Base-by-base conservation (phyloP, 2,797 vertebrate genomes). In the Scarus forsteni region DNA sequence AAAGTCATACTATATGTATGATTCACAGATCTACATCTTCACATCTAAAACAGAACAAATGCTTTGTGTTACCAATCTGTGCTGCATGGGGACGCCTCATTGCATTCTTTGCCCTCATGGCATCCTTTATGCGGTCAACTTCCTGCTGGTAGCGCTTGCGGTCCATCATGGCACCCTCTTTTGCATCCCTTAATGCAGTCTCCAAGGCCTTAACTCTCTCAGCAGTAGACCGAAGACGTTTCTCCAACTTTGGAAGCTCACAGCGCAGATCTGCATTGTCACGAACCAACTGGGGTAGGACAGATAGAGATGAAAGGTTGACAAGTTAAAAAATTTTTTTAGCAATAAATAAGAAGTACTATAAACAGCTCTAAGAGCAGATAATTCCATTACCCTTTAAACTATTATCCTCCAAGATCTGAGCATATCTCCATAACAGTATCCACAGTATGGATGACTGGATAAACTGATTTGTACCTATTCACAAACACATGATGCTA, bases 241-340 rank as follows among this genome's bases (percentile, higher is more conserved):
- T 99, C 92, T 99, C 98, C 95, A 99, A 84, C 94, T 99, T 99
- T 93, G 98, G 98, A 95, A 99, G 97, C 94, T 99, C 98, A 92
- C 98, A 98, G 78, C 98, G 98, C 94, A 99, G 94, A 95, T 99
- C 98, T 90, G 97, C 97, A 89, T 99, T 99, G 95, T 99, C 98
- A 91, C 97, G 96, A 92, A 99, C 97, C 95, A 99, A 76, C 98
- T 99, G 87, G 7, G 58, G 6, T 62, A 7, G 9, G 50, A 44
- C 34, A 14, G 14, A 42, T 39, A 8, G 14, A 27, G 27, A 13
- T 3, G n/a, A 8, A 46, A 3, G 11, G 27, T 15, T 7, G 16
- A 60, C n/a, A 57, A 11, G 46, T 38, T 13, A 60, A 39, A 51
- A 3, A 6, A 42, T 36, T 16, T 38, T 48, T 50, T 38, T 43